Conservation (phyloP, 2,113 vertebrate species). For the Equus quagga region DNA sequence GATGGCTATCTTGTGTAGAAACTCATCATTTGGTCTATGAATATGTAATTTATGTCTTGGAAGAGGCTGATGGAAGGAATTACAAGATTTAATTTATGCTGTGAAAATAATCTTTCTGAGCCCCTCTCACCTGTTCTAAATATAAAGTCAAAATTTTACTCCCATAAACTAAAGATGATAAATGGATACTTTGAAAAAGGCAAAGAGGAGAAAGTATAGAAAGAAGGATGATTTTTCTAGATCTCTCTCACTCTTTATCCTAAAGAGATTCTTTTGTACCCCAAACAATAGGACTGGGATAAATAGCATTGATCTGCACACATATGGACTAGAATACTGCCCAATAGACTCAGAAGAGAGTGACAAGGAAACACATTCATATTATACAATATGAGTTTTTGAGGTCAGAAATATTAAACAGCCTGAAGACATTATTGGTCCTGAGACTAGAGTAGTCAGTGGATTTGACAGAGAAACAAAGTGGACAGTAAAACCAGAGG, state of each 20-base stretch:
- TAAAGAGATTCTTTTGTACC: not conserved
- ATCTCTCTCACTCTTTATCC: not conserved
- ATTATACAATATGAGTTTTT: not conserved
- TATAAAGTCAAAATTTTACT: constrained; percentile 29
- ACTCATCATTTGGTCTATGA: constrained; percentile 34
- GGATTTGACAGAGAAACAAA: not conserved
- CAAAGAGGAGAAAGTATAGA: not conserved
- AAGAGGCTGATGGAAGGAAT: not conserved
- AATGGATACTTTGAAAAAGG: not conserved
- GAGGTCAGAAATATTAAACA: not conserved
- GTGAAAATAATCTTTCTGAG: constrained; percentile 15
- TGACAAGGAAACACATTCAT: not conserved
- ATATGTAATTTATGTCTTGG: not conserved
- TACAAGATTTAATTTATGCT: constrained; percentile 31
- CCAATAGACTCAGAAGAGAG: not conserved
- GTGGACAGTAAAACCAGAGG: not conserved
- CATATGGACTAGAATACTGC: not conserved
- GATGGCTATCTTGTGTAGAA: constrained; percentile 24
- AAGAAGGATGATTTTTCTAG: not conserved
- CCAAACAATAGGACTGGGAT: not conserved
- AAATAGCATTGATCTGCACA: not conserved
- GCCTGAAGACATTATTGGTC: not conserved
- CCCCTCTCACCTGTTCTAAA: not conserved
- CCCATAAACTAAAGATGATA: not conserved
- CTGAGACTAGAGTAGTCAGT: not conserved